These are phyloP conservation scores for Thumatha senex DNA, from an alignment of 2,888 invertebrate species.

Conservation along the genomic window DNA sequence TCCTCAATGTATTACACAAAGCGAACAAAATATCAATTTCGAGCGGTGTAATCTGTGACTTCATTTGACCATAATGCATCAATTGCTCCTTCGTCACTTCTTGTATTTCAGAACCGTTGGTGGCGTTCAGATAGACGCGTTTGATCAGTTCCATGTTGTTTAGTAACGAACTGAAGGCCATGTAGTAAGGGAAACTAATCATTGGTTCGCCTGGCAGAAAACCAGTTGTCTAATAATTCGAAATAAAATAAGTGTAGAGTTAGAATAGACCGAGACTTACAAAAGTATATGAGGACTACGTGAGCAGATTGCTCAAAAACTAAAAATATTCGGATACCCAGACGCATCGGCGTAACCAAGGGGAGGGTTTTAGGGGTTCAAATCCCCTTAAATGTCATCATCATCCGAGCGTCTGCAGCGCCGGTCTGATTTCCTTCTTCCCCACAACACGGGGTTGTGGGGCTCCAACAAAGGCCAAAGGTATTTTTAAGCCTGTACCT, in stretches of 20 bases:
- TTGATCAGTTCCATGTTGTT: conserved; percentile 99
- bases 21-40: conserved; percentile 98
- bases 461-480: no score
- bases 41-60: conserved; percentile 98
- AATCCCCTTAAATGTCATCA: no score
- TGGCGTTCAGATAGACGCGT: conserved; percentile 95
- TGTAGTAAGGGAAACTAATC: conserved; percentile 99
- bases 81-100: conserved; percentile 99
- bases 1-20: conserved; percentile 93
- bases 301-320: no score
- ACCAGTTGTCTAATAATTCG: conserved; percentile 88
- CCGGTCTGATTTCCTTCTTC: no score
- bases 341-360: no score
- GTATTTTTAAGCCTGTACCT: no score
- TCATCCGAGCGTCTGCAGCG: no score
- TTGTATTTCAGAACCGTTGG: conserved; percentile 90
- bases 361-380: no score
- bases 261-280: no score
- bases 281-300: no score
- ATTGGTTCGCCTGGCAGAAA: conserved; percentile 89
- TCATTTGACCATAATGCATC: conserved; percentile 97
- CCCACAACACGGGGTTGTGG: no score
- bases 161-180: conserved; percentile 97
- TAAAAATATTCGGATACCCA: no score
- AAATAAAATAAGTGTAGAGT: conserved; percentile 32